Conservation (phyloP, 23 tunicate genomes). For the Botrylloides violaceus region DNA sequence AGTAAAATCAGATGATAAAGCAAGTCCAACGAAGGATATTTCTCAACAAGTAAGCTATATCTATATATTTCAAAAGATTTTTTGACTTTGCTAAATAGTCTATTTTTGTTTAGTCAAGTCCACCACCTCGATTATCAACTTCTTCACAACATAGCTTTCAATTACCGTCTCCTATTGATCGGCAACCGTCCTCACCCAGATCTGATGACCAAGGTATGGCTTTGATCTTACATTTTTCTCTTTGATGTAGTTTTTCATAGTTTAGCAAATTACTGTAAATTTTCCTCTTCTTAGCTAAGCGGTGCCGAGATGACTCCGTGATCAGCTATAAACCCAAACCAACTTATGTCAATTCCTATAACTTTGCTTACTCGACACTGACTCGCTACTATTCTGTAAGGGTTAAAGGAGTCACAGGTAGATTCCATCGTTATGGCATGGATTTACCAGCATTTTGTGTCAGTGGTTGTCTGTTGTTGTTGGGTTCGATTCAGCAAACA, state of each 20-base stretch:
- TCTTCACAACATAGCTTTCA: not conserved
- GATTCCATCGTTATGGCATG: too few relatives aligned
- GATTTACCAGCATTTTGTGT: too few relatives aligned
- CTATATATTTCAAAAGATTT: too few relatives aligned
- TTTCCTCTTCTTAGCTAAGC: not conserved
- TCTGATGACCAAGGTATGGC: not conserved
- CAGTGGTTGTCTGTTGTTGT: too few relatives aligned
- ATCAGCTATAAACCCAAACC: conserved; percentile 15
- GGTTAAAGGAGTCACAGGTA: not conserved
- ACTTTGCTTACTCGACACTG: conserved; percentile 15
- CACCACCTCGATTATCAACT: not conserved
- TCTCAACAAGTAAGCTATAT: too few relatives aligned
- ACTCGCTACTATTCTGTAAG: conserved; percentile 5
- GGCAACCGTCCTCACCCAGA: not conserved
- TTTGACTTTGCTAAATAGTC: not conserved
- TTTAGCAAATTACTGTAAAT: not conserved
- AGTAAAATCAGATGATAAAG: conserved; percentile 1
- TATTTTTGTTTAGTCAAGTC: not conserved
- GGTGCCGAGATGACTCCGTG: conserved; percentile 31
- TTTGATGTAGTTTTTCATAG: not conserved
- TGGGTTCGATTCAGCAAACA: too few relatives aligned
- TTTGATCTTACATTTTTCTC: not conserved
- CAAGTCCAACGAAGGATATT: not conserved
- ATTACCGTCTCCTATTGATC: not conserved
- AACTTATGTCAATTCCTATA: conserved; percentile 5